These are phyloP conservation scores for Oenanthe oenanthe DNA, from an alignment of 2,113 vertebrate species.

Conservation along the genomic window DNA sequence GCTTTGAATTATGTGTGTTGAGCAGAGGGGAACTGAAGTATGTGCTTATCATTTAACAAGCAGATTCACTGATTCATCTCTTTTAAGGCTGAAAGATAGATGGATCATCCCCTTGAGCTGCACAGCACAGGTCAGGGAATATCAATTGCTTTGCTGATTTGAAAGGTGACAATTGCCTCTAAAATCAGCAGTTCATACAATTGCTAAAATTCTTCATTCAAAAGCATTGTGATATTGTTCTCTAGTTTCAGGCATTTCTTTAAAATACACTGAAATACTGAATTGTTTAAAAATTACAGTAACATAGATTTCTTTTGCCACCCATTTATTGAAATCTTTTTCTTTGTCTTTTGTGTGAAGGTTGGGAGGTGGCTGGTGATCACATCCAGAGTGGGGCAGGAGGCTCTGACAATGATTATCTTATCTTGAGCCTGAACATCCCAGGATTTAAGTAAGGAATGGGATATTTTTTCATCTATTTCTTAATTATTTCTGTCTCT, in stretches of 20 bases:
- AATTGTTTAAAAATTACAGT: not conserved
- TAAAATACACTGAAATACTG: not conserved
- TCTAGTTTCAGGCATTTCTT: not conserved
- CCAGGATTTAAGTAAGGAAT: conserved; percentile 93
- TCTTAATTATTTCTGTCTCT: not conserved
- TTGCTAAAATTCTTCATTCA: not conserved
- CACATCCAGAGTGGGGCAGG: conserved; percentile 91
- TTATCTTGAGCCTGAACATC: conserved; percentile 93
- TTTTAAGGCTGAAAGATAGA: conserved; percentile 5
- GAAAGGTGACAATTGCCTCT: not conserved
- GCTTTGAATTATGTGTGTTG: not conserved
- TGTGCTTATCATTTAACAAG: not conserved
- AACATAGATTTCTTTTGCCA: not conserved
- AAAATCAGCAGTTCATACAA: not conserved
- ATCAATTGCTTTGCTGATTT: conserved; percentile 5
- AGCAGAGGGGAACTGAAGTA: not conserved
- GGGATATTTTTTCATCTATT: not conserved
- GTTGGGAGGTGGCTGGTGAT: conserved; percentile 95
- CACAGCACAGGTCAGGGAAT: not conserved
- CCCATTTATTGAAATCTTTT: not conserved
- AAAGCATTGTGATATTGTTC: not conserved
- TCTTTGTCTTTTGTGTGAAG: conserved; percentile 63
- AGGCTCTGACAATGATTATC: conserved; percentile 95
- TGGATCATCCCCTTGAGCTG: not conserved
- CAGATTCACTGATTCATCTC: conserved; percentile 9